These are phyloP conservation scores for Druon quercuslanigerum DNA, from an alignment of 1,140 invertebrate genomes.

Conservation along the genomic window DNA sequence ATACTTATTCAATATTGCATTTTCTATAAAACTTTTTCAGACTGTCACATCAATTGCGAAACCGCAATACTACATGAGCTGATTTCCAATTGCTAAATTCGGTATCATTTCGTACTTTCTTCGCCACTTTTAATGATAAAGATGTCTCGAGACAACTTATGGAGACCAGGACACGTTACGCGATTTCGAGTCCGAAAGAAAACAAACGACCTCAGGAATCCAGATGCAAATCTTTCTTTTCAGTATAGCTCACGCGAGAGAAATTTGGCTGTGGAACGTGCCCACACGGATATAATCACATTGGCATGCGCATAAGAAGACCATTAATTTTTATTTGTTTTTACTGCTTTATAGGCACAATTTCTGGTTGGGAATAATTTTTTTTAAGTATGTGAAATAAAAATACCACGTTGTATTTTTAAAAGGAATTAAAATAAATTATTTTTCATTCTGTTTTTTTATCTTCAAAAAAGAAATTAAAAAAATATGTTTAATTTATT, in stretches of 20 bases:
- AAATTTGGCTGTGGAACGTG: background rate
- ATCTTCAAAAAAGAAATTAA: too few species aligned
- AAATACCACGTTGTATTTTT: too few species aligned
- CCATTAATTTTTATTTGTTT: background rate
- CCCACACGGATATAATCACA: background rate
- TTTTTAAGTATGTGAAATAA: too few species aligned
- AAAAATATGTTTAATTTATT: too few species aligned
- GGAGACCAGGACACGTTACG: conserved; percentile 1
- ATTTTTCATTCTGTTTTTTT: too few species aligned
- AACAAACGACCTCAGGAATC: conserved; percentile 6
- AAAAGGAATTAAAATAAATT: too few species aligned
- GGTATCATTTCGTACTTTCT: conserved; percentile 35
- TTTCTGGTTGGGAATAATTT: background rate
- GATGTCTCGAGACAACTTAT: background rate
- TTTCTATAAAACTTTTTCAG: background rate
- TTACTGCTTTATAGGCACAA: background rate
- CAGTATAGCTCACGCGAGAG: background rate
- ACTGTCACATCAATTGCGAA: conserved; percentile 36
- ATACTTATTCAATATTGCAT: too few species aligned
- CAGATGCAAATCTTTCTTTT: conserved; percentile 13
- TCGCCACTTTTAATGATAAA: conserved; percentile 11
- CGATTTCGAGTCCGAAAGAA: background rate
- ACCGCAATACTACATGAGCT: conserved; percentile 34
- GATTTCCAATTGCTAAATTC: conserved; percentile 48
- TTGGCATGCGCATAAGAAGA: background rate